phyloP scores from a whole-genome alignment of 2,888 invertebrate genomes.

The Dysmachus trigonus region DNA sequence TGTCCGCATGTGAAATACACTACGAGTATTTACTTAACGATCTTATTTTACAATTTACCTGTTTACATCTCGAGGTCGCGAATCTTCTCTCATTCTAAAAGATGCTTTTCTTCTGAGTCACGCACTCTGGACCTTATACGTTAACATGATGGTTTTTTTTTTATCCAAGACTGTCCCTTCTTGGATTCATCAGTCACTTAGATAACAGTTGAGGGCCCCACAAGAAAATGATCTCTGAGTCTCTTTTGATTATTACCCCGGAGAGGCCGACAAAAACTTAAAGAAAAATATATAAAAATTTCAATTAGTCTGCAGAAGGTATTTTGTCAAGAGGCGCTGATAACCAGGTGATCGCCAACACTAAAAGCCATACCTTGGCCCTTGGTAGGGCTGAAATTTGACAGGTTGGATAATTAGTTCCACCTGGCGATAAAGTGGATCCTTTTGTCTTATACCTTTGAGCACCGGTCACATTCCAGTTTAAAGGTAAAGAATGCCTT shows the following conservation, averaged over 20 bases:
- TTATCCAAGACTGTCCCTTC: background rate
- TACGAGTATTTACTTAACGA: background rate
- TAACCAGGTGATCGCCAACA: constrained; percentile 1
- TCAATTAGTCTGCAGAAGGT: constrained; percentile 29
- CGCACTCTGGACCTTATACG: background rate
- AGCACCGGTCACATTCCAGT: background rate
- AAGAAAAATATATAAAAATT: constrained; percentile 4
- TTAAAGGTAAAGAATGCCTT: background rate
- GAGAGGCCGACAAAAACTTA: background rate
- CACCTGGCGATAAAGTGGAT: background rate
- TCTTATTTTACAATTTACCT: background rate
- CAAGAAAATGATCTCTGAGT: background rate
- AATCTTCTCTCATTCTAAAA: background rate
- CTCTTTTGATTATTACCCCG: background rate
- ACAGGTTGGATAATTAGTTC: constrained; percentile 15
- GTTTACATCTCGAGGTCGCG: background rate
- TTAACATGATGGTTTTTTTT: background rate
- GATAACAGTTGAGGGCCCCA: background rate
- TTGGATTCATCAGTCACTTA: background rate
- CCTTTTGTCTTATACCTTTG: background rate
- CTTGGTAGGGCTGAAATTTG: background rate
- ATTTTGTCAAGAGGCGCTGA: constrained; percentile 32
- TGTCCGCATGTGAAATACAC: background rate
- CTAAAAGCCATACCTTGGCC: background rate
- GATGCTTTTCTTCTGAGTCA: background rate